Base-by-base conservation (phyloP, 2,113 vertebrate species). In the Mustela lutreola region DNA sequence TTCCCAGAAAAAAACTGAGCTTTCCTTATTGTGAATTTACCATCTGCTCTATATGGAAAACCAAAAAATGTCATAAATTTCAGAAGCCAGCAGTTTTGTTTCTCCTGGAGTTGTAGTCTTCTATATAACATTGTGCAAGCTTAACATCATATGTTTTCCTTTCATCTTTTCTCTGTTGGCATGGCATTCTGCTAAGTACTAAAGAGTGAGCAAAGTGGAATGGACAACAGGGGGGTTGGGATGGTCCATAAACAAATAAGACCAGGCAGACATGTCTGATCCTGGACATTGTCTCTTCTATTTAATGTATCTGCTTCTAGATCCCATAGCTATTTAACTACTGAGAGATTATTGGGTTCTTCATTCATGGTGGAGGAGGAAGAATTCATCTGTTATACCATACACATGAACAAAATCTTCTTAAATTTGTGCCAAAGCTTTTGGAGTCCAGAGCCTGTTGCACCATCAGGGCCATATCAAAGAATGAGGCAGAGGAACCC, bases 191-290 rank as follows among this genome's bases (percentile, higher is more conserved):
- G 21, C 21, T 21, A 60, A 60, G 58, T 60, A 60, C 58, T 8
- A 4, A 62, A 62, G 60, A 62, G 84, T 75, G 83, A 99, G 98
- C 60, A 99, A 97, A 87, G 99, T 99, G 28, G 99, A 99, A 98
- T 99, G 99, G 98, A 99, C 99, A 31, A 99, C 99, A 84, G 99
- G 98, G 99, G 99, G 99, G 97, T 99, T 99, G 53, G 99, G 99
- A 88, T 99, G 99, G 97, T 99, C 99, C 97, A 99, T 98, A 97
- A 99, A 99, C 28, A 99, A 98, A 99, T 99, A 85, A 99, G 99
- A 70, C 99, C 99, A 22, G 99, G 99, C 90, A 99, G 98, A 97
- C 99, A 99, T 98, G 99, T 99, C 70, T 99, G 99, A 98, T 99
- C 99, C 98, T 99, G 99, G 76, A 99, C 99, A 97, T 99, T 99